Evolutionary conservation across 2,888 invertebrate species (phyloP).

Genomic region (Amorpha juglandis): DNA sequence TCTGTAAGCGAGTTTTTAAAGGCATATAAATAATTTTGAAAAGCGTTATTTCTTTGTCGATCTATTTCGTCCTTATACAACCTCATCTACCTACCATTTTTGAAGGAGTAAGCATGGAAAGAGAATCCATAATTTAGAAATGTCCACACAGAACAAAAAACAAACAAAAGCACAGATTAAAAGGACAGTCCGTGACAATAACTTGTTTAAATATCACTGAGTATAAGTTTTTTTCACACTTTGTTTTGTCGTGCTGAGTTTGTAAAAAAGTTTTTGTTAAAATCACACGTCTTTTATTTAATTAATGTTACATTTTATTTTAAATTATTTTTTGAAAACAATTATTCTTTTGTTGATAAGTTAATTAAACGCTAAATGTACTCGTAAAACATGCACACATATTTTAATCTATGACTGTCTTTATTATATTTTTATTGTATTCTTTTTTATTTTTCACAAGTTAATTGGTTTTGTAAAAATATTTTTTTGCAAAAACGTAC

Average conservation of each 20-base stretch:
- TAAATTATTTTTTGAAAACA: neutral
- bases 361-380: too few relatives aligned
- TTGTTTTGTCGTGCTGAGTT: neutral
- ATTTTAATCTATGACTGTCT: neutral
- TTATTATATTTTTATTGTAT: neutral
- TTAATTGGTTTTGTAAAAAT: neutral
- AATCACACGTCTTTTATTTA: neutral
- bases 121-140: conserved; percentile 78
- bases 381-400: neutral
- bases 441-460: too few relatives aligned
- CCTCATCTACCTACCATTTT: conserved; percentile 84
- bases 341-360: too few relatives aligned
- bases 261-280: neutral
- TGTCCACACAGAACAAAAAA: conserved; percentile 51
- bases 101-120: conserved; percentile 84
- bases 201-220: conserved; percentile 12
- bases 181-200: conserved; percentile 43
- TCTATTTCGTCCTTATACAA: conserved; percentile 77
- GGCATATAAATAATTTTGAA: conserved; percentile 30
- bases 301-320: neutral
- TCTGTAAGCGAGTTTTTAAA: conserved; percentile 33
- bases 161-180: conserved; percentile 49
- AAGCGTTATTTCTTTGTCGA: conserved; percentile 47
- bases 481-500: neutral
- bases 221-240: neutral